Percentiles rank a stretch among this genome's conserved stretches.
phyloP scores from a whole-genome alignment of 2,797 vertebrate genomes.

The Meda fulgida region DNA sequence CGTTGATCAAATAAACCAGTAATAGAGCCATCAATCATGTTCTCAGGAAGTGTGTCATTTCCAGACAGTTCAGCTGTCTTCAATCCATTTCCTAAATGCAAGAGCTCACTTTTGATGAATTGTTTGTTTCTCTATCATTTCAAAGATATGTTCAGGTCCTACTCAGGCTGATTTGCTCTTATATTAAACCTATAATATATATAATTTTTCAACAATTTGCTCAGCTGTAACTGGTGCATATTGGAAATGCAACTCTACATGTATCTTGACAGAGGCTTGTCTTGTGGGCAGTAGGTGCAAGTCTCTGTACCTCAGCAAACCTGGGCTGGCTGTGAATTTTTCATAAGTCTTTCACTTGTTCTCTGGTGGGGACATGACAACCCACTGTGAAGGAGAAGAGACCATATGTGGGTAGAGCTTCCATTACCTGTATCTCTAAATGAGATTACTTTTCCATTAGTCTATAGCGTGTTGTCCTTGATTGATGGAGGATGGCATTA shows the following conservation, averaged over 20 bases:
- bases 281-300: not conserved
- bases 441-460: conserved; percentile 51
- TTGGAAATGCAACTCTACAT: not conserved
- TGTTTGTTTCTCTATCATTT: not conserved
- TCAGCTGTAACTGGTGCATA: not conserved
- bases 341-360: conserved; percentile 69
- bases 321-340: conserved; percentile 67
- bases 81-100: conserved; percentile 16
- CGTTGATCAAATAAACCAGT: conserved; percentile 72
- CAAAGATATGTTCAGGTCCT: not conserved
- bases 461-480: conserved; percentile 18
- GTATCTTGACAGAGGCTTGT: not conserved
- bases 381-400: conserved; percentile 62
- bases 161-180: not conserved
- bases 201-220: not conserved
- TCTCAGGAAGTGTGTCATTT: conserved; percentile 38
- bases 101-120: conserved; percentile 4
- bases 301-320: conserved; percentile 36
- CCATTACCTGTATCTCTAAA: conserved; percentile 50
- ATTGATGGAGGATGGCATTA: conserved; percentile 18
- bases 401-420: conserved; percentile 52
- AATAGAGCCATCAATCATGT: conserved; percentile 71
- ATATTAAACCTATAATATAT: not conserved
- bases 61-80: conserved; percentile 37
- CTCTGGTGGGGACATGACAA: conserved; percentile 61